Base-by-base conservation (phyloP, 2,888 invertebrate species). In the Ophioninae sp. region DNA sequence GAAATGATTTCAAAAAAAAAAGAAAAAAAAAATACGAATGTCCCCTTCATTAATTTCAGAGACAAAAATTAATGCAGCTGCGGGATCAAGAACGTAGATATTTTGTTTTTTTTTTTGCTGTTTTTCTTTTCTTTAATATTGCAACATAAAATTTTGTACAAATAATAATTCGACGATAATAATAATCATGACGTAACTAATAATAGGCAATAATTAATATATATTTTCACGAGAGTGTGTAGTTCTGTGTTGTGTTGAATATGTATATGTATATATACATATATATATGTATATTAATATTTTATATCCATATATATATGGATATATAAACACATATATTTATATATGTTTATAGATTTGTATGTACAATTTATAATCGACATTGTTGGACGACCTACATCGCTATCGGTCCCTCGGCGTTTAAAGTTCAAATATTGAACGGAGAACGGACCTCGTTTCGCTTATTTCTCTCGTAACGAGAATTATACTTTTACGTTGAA, bases 81-180 rank as follows among this genome's bases (percentile, higher is more conserved):
- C 44, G 10, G 44, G 17, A 50, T 50, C 50, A 17, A 8, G 41
- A 41, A 41, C 8, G 3, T 30, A 87, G 87, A 91, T 92, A 91
- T 30, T 74, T 81, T 77, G 77, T 77, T 70, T 74, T 81, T 77
- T 79, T 77, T 70, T 83, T 75, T 67, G 8, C 65, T 62, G 67
- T 75, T 78, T 82, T 82, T 84, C 72, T 79, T 84, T 83, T 83
- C 74, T 82, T 86, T 91, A 88, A 91, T 92, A 92, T 92, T 92
- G 93, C 92, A 92, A 92, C 92, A 91, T 92, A 92, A 92, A 92
- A 92, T 92, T 50, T 93, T 92, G 92, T 92, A 92, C 90, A 90
- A 90, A 89, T 91, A 89, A 90, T 91, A 89, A 89, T 89, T 88
- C 87, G 84, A 81, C 75, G 76, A 83, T 90, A 88, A 89, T 89